Conservation (phyloP, 2,113 vertebrate species). For the Anas platyrhynchos region DNA sequence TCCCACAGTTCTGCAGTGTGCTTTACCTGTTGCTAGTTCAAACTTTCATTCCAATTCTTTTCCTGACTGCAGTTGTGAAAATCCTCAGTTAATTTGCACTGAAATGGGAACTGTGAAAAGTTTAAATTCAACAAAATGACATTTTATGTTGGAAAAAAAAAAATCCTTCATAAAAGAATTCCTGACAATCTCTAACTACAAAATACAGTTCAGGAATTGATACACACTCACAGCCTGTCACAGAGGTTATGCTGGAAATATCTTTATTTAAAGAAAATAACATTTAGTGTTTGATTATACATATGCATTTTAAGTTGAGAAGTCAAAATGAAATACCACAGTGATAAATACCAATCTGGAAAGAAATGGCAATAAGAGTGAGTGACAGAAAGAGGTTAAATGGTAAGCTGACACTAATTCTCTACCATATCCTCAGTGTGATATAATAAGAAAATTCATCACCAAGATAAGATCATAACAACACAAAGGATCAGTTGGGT, state of each 20-base stretch:
- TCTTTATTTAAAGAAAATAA: conserved; percentile 16
- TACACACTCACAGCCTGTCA: background rate
- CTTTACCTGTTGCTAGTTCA: background rate
- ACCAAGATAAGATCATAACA: conserved; percentile 53
- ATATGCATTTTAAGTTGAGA: background rate
- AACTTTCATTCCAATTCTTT: background rate
- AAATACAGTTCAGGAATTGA: background rate
- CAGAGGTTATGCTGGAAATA: background rate
- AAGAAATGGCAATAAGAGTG: conserved; percentile 24
- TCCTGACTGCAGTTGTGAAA: background rate
- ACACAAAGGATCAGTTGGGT: conserved; percentile 10
- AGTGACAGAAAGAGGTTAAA: conserved; percentile 49
- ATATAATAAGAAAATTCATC: conserved; percentile 53
- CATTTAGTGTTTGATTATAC: conserved; percentile 11
- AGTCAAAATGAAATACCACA: conserved; percentile 57
- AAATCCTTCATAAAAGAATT: background rate
- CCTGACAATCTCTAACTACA: background rate
- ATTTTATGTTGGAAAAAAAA: background rate
- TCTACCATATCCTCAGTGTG: background rate
- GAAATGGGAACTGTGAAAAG: background rate
- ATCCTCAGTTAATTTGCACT: background rate
- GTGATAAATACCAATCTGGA: conserved; percentile 29
- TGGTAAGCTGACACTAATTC: conserved; percentile 31
- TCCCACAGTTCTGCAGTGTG: background rate
- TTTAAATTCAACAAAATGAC: background rate